Conservation (phyloP, 1,140 invertebrate genomes). For the Caenorhabditis latens region DNA sequence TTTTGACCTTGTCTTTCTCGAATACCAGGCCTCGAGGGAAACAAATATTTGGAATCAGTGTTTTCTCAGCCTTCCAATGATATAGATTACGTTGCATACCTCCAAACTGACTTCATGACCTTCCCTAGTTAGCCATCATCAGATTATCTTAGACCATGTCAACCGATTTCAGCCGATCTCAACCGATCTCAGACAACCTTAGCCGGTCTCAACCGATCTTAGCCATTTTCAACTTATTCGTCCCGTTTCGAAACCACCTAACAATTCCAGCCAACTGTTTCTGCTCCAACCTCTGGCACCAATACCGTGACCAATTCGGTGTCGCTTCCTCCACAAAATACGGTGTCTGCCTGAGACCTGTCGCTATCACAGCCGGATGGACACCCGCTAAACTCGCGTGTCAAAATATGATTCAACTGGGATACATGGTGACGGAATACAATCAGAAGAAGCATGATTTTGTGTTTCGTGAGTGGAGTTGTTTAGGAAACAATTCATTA, state of each 20-base stretch:
- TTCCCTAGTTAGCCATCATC: too few species aligned
- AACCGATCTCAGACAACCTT: too few species aligned
- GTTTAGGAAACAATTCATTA: neutral
- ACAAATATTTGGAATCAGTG: too few species aligned
- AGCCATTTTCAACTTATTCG: too few species aligned
- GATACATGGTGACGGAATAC: constrained; percentile 40
- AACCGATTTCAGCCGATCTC: neutral
- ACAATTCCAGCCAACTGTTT: constrained; percentile 28
- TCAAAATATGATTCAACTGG: constrained; percentile 11
- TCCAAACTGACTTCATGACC: too few species aligned
- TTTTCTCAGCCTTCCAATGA: too few species aligned
- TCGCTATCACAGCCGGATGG: constrained; percentile 18
- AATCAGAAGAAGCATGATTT: constrained; percentile 20
- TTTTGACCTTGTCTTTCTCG: too few species aligned
- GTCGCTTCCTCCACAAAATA: neutral
- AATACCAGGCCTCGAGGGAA: too few species aligned
- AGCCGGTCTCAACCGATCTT: too few species aligned
- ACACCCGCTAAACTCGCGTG: neutral
- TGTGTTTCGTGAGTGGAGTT: constrained; percentile 22
- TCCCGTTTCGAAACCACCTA: too few species aligned
- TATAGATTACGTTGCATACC: too few species aligned
- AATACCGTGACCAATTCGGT: neutral
- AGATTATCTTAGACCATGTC: too few species aligned
- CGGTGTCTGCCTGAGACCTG: neutral
- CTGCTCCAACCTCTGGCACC: constrained; percentile 12